Evolutionary conservation across 2,888 invertebrate species (phyloP).

Genomic region (Linnaemya tessellans): DNA sequence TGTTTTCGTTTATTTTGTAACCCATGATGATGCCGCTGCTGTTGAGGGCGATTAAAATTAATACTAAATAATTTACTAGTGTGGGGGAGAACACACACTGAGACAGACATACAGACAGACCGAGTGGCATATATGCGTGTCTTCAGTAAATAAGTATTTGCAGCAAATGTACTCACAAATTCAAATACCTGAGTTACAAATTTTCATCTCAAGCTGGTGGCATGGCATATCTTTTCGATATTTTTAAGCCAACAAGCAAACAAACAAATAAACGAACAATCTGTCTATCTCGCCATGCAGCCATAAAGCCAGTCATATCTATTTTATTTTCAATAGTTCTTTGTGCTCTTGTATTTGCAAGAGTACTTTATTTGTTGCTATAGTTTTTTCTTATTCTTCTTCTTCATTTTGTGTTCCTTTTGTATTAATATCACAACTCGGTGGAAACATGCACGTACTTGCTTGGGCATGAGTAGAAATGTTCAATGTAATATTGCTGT

Average conservation of each 20-base stretch:
- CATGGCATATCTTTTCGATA: background rate
- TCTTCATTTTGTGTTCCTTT: background rate
- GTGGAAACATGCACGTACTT: background rate
- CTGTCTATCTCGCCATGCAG: background rate
- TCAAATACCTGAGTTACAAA: background rate
- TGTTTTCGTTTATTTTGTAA: conserved; percentile 1
- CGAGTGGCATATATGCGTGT: background rate
- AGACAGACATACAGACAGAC: background rate
- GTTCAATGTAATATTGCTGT: conserved; percentile 59
- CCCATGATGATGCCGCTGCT: conserved; percentile 2
- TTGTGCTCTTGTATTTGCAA: background rate
- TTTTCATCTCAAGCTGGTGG: background rate
- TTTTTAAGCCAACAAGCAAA: background rate
- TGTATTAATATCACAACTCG: background rate
- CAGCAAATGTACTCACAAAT: background rate
- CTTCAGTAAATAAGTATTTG: background rate
- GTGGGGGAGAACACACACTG: background rate
- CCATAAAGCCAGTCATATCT: background rate
- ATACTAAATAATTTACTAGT: conserved; percentile 21
- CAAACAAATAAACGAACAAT: too few relatives aligned
- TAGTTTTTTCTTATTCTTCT: background rate
- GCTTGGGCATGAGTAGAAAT: background rate
- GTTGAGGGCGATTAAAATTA: conserved; percentile 20
- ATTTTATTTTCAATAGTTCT: conserved; percentile 25
- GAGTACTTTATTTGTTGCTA: background rate